Base-by-base conservation (phyloP, 35 echinoderm and acorn worm species). In the Nesometra sesokonis region DNA sequence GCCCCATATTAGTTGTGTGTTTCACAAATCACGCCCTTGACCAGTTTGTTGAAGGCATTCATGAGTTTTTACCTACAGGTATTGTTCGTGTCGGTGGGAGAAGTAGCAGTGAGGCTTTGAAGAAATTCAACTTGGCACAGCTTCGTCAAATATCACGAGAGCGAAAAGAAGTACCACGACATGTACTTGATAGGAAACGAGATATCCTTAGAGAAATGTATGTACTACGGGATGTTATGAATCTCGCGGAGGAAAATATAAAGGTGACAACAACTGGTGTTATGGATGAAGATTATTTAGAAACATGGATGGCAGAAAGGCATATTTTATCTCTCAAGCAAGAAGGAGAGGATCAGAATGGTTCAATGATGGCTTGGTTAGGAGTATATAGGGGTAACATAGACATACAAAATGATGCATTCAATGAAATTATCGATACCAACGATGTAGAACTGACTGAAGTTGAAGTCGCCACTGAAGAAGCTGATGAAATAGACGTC, bases 21-120 rank as follows among this genome's bases (percentile, higher is more conserved):
- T 94, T 76, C 30, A 99, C 96, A n/a, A 99, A 99, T 38, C 96
- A 99, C 81, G 96, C 96, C 0, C 86, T 99, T 47, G 96, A 99
- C 81, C 96, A 99, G 34, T 99, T 99, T 82, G 76, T 99, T 29
- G 96, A 99, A 85, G 96, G 96, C 7, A 87, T 99, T 33, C 80
- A 87, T 9, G 29, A 81, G 17, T 99, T 93, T 39, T 76, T 88
- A 23, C 88, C 84, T 27, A 80, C 88, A 43, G 86, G 86, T 31
- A 87, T 99, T 35, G 90, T 99, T 8, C 90, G 96, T 32, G 89
- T 99, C 37, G 96, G 96, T 29, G 96, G 96, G 7, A 80, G 96
- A 37, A 94, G 92, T 86, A 81, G 80, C 0, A 94, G 92, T 88
- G 96, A 99, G 32, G 47, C 57, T 57, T 38, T 99, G 77, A 94